Evolutionary conservation across 2,888 invertebrate genomes (phyloP), one percentile per base, ranked within the genome.

Genomic region (Dorcus hopei): DNA sequence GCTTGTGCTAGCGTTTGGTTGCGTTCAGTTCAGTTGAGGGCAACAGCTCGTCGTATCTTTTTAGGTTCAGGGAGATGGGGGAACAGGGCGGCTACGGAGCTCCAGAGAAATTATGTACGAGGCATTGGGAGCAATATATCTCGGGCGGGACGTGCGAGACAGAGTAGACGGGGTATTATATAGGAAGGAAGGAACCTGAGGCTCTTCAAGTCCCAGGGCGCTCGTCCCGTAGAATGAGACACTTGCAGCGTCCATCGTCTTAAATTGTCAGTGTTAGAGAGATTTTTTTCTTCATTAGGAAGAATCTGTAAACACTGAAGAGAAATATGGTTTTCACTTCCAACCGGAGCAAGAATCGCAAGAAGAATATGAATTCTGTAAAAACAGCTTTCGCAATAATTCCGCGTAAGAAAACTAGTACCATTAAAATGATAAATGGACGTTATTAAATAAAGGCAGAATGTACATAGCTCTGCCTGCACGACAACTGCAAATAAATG

Each of bases 71-170:
- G 61, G 64, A 49, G 59, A 55, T 61, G 58, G 65, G 58, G 63
- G 59, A 57, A 64, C 63, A 64, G 66, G 67, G 61, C 54, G 70
- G 66, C 62, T 56, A 61, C 65, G 58, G 68, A 71, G 71, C 69
- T 73, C 72, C 67, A 67, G 72, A 75, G 77, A 78, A 80, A 80
- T 79, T 79, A 80, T 79, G 79, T 78, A 79, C 78, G 78, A 78
- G 76, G 78, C 79, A 76, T 73, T 75, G 80, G 80, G 80, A 79
- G 78, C 78, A 72, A 78, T 80, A 78, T 77, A 77, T 80, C 78
- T 75, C 68, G 63, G 58, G 68, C 74, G 77, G 75, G 78, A 79
- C 80, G 79, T 79, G 80, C 79, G 73, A 78, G 79, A 78, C 78
- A 72, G 76, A 74, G 75, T 73, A 76, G 77, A 76, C 77, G 73